phyloP scores from a whole-genome alignment of 2,797 vertebrate genomes.

The Meda fulgida region DNA sequence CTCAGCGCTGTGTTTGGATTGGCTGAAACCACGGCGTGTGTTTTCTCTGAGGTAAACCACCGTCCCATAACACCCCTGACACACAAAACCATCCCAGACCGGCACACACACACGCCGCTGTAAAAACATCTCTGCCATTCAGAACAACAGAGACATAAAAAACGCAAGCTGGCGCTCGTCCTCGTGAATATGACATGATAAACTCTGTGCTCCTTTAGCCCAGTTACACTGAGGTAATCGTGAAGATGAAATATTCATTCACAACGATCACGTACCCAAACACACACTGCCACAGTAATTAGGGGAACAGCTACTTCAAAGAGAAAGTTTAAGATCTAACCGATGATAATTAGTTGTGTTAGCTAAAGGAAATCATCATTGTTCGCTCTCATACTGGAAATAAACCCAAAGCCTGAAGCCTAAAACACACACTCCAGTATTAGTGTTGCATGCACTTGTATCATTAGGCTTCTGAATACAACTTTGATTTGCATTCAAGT shows the following conservation, averaged over 20 bases:
- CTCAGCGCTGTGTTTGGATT: constrained; percentile 44
- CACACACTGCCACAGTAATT: neutral
- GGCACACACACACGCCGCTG: neutral
- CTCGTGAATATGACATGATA: constrained; percentile 2
- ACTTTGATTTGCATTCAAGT: neutral
- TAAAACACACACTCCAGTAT: neutral
- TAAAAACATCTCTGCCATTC: constrained; percentile 4
- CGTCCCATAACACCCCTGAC: constrained; percentile 37
- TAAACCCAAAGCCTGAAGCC: neutral
- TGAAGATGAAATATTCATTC: constrained; percentile 43
- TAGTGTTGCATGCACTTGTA: neutral
- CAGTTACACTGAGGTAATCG: neutral
- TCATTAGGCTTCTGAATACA: neutral
- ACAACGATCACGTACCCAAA: constrained; percentile 12
- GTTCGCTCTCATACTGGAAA: neutral
- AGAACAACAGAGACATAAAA: neutral
- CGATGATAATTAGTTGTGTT: neutral
- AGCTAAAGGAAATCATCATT: neutral
- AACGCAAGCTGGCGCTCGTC: neutral
- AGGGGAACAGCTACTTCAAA: neutral
- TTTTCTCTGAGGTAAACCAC: constrained; percentile 52
- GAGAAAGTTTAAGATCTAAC: neutral
- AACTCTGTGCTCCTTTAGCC: neutral
- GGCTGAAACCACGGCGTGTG: neutral
- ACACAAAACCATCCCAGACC: constrained; percentile 3